phyloP scores from a whole-genome alignment of 2,888 invertebrate genomes.

The Lamellibrachia columna region DNA sequence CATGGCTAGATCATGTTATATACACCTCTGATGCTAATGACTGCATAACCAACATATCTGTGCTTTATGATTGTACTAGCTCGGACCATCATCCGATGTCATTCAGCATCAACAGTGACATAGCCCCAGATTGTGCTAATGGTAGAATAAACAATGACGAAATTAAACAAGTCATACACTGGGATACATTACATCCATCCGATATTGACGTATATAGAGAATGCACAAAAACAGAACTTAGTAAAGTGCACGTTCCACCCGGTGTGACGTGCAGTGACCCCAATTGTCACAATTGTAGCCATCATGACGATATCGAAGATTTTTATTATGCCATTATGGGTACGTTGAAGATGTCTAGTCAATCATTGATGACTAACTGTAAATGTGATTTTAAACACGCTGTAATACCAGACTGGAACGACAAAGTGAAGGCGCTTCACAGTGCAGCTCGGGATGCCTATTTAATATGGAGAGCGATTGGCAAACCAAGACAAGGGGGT shows the following conservation, averaged over 20 bases:
- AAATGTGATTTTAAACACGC: background rate
- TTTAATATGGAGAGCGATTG: too few species aligned
- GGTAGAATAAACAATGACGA: background rate
- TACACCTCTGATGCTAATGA: conserved; percentile 6
- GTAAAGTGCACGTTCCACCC: background rate
- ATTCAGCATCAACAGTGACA: background rate
- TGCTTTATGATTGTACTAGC: background rate
- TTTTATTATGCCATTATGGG: background rate
- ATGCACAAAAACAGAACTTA: background rate
- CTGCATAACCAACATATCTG: background rate
- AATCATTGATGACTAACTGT: background rate
- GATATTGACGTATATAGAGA: conserved; percentile 13
- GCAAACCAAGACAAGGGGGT: too few species aligned
- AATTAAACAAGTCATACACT: background rate
- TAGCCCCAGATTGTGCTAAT: background rate
- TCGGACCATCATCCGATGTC: conserved; percentile 16
- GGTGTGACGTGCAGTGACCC: background rate
- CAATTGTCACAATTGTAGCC: background rate
- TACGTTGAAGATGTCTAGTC: background rate
- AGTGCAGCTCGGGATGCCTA: too few species aligned
- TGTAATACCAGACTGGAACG: too few species aligned
- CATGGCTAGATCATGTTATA: conserved; percentile 13
- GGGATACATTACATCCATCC: background rate
- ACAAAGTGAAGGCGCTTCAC: too few species aligned
- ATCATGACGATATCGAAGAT: background rate